phyloP scores from a whole-genome alignment of 2,113 vertebrate species.

The Calyptommatus sinebrachiatus region DNA sequence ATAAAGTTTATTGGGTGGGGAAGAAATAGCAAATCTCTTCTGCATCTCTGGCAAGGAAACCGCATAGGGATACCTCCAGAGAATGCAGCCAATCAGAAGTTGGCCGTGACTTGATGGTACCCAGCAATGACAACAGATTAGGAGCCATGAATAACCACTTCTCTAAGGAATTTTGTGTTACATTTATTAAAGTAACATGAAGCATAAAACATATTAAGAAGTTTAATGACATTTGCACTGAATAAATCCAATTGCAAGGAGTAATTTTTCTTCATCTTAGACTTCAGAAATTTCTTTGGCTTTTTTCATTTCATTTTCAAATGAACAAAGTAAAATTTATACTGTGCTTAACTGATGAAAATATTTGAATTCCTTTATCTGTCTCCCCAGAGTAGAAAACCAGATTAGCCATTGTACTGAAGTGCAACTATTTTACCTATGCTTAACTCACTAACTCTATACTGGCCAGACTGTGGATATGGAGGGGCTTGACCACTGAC shows the following conservation, averaged over 20 bases:
- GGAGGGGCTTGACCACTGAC: background rate
- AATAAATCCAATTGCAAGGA: background rate
- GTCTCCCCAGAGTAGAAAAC: background rate
- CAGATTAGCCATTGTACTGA: too few relatives aligned
- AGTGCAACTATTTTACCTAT: background rate
- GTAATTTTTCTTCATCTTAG: background rate
- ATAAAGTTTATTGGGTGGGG: too few relatives aligned
- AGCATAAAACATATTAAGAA: background rate
- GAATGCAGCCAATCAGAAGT: too few relatives aligned
- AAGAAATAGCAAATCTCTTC: too few relatives aligned
- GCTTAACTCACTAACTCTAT: background rate
- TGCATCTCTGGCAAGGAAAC: too few relatives aligned
- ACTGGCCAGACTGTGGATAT: too few relatives aligned
- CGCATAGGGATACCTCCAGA: too few relatives aligned
- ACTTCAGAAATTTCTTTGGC: background rate
- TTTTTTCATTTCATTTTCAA: background rate
- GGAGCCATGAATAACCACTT: background rate
- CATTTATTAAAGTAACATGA: background rate
- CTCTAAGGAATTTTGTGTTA: background rate
- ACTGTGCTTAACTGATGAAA: background rate
- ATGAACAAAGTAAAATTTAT: background rate
- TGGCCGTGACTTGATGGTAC: too few relatives aligned
- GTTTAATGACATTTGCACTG: background rate
- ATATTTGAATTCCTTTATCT: background rate
- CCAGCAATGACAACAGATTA: too few relatives aligned